Evolutionary conservation across 2,797 vertebrate genomes (phyloP).

Genomic region (Loris lydekkerianus): DNA sequence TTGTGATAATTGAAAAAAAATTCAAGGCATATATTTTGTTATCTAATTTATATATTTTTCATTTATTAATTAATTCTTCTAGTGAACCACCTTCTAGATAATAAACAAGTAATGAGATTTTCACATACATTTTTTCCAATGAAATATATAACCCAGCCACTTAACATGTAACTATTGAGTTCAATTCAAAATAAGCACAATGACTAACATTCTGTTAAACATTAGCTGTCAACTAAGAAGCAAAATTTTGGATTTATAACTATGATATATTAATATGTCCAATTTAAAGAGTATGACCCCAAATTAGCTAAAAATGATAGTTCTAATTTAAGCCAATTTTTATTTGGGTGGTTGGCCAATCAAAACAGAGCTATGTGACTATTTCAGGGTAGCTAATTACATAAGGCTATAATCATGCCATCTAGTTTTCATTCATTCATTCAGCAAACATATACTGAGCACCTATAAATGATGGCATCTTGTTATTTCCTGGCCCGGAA

Average conservation of each 20-base stretch:
- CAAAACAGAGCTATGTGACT: background rate
- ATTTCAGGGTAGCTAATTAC: background rate
- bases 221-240: background rate
- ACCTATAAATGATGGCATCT: background rate
- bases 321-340: background rate
- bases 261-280: background rate
- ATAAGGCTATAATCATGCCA: background rate
- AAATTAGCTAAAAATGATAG: slow-evolving; percentile 35
- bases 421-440: background rate
- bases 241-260: background rate
- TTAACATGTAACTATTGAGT: background rate
- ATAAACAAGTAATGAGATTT: background rate
- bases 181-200: slow-evolving; percentile 15
- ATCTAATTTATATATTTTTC: background rate
- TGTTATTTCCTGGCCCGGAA: background rate
- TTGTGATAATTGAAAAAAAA: background rate
- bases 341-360: background rate
- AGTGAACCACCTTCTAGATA: background rate
- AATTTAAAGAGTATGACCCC: background rate
- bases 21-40: background rate
- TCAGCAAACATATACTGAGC: background rate
- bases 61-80: slow-evolving; percentile 55
- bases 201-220: background rate
- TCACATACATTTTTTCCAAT: background rate
- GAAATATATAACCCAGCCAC: background rate